A percentile compares a stretch with the other conserved stretches of the same genome.
phyloP scores from a whole-genome alignment of 53 echinoderm and acorn worm genomes.

The Crossaster papposus region DNA sequence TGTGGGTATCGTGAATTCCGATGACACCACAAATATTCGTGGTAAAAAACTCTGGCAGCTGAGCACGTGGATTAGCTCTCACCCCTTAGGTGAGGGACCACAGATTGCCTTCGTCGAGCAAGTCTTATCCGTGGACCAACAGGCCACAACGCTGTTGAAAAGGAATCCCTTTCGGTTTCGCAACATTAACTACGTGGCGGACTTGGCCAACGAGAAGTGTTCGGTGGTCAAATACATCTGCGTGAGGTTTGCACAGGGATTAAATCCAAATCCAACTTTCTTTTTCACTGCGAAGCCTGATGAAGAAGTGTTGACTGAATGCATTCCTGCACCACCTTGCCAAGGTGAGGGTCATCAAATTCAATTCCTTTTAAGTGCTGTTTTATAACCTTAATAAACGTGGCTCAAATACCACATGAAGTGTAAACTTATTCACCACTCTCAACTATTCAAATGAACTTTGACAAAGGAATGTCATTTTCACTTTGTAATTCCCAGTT shows the following conservation, averaged over 20 bases:
- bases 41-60: constrained; percentile 87
- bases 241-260: constrained; percentile 65
- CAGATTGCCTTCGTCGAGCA: constrained; percentile 64
- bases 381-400: too few species aligned
- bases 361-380: too few species aligned
- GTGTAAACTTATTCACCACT: too few species aligned
- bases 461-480: too few species aligned
- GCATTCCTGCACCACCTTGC: constrained; percentile 68
- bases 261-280: constrained; percentile 71
- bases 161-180: constrained; percentile 74
- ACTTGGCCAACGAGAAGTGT: constrained; percentile 70
- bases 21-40: constrained; percentile 63
- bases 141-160: constrained; percentile 55
- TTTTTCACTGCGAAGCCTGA: constrained; percentile 76
- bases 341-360: constrained; percentile 65
- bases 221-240: constrained; percentile 74
- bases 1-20: constrained; percentile 56
- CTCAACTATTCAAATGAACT: neutral
- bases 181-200: constrained; percentile 69
- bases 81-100: constrained; percentile 62
- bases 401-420: too few species aligned
- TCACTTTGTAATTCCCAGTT: too few species aligned
- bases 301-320: constrained; percentile 72
- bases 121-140: constrained; percentile 46
- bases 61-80: constrained; percentile 72